phyloP scores from a whole-genome alignment of 2,888 invertebrate genomes.

The Cephus pulcher region DNA sequence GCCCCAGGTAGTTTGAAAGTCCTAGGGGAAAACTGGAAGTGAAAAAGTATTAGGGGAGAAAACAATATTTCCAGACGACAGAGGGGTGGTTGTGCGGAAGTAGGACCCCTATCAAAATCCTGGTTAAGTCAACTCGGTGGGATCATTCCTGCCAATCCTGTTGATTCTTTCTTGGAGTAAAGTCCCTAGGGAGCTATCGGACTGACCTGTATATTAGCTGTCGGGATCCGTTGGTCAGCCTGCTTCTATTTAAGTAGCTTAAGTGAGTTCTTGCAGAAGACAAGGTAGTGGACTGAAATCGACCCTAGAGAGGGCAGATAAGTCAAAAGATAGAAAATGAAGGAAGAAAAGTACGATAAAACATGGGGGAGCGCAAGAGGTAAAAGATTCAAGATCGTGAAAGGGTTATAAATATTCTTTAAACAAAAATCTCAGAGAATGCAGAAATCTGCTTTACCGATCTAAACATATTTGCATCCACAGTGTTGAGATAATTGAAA shows the following conservation, averaged over 20 bases:
- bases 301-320: background rate
- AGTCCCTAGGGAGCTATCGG: background rate
- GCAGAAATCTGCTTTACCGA: background rate
- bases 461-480: too few relatives aligned
- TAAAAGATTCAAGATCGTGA: background rate
- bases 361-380: background rate
- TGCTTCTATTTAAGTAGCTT: background rate
- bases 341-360: background rate
- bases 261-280: background rate
- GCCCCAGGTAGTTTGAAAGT: background rate
- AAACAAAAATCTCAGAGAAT: background rate
- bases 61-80: background rate
- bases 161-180: background rate
- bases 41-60: background rate
- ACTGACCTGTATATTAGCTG: background rate
- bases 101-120: background rate
- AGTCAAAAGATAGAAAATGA: background rate
- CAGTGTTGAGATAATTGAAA: background rate
- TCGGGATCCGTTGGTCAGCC: background rate
- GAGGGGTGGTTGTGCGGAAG: background rate
- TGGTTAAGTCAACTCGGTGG: background rate
- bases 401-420: background rate
- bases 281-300: background rate
- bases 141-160: background rate
- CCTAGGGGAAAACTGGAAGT: background rate